These are phyloP conservation scores for human (Homo sapiens) DNA, from an alignment of 2,113 vertebrate genomes.

Conservation along the genomic window GRCh38 chr11:76339501-76340000, in stretches of 20 bases:
- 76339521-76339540: conserved; percentile 38
- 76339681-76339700: too few relatives aligned
- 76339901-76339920: not conserved
- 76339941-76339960: not conserved
- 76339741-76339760: conserved; percentile 3
- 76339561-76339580: conserved; percentile 35
- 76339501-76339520: not conserved
- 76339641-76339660: not conserved
- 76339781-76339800: not conserved
- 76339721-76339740: not conserved
- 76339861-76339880: not conserved
- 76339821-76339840: not conserved
- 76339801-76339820: not conserved
- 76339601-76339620: conserved; percentile 20
- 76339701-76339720: not conserved
- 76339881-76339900: not conserved
- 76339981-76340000: not conserved
- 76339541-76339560: conserved; percentile 39
- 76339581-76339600: not conserved
- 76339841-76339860: not conserved
- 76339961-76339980: not conserved
- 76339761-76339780: not conserved
- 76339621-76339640: conserved; percentile 41
- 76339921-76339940: not conserved
- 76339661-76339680: not conserved